Evolutionary conservation across 2,113 vertebrate genomes (phyloP), one percentile per base, ranked within the genome.

Genomic region (Thinocorus orbignyianus): DNA sequence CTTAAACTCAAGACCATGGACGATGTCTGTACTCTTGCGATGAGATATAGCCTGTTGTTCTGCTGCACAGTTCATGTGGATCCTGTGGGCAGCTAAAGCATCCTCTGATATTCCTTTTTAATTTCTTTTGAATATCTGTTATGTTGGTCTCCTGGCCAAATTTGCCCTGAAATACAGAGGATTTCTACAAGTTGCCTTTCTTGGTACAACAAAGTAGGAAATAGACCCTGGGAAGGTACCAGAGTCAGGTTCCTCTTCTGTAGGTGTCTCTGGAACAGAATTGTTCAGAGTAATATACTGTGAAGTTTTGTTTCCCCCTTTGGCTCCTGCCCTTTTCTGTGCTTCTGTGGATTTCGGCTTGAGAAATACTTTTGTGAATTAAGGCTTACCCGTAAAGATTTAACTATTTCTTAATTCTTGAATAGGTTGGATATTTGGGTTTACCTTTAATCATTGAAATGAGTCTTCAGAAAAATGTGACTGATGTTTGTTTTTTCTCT

Each of bases 401-500:
- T 52, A 31, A 16, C n/a, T 61, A n/a, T 46, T 77, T 64, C 39
- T 66, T 57, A 31, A 19, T 62, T 76, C 57, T 49, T 64, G 68
- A 44, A 16, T n/a, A 69, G 41, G 6, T 49, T 16, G 37, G 49
- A 48, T 65, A 62, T 86, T 95, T 84, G 82, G n/a, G 35, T 68
- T 96, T 52, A 33, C 31, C 52, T 82, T 39, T 61, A 79, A 28
- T 79, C 17, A n/a, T 48, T 71, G 54, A 49, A 68, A 23, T 44
- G 16, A 13, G 19, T 44, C 92, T 82, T 86, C 86, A 80, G 2
- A 44, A 22, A 84, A 58, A 65, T 77, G 35, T 90, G 62, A 71
- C 87, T 97, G 89, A 83, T 46, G 4, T 68, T 90, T 96, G 28
- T 88, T 92, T 96, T 96, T 92, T 97, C 71, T 97, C 79, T 96